A percentile compares a stretch with the other conserved stretches of the same genome.
phyloP scores from a whole-genome alignment of 2,888 invertebrate genomes.

The Steinernema carpocapsae region DNA sequence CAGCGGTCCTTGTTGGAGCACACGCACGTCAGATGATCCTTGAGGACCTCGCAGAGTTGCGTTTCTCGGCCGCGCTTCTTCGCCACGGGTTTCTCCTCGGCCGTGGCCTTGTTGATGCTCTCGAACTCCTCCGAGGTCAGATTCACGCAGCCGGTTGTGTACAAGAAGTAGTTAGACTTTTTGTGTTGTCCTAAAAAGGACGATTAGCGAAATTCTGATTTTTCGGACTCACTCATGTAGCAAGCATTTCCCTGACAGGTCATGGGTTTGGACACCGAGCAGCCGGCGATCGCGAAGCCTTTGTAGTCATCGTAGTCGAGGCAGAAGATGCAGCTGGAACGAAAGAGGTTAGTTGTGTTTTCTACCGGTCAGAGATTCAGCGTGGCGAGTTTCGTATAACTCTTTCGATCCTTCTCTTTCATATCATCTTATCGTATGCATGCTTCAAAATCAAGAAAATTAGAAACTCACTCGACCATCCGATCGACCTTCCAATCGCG shows the following conservation, averaged over 20 bases:
- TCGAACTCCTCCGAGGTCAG: constrained; percentile 42
- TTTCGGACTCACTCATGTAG: constrained; percentile 45
- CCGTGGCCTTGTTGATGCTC: constrained; percentile 32
- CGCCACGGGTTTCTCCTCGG: constrained; percentile 29
- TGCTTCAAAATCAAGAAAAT: not conserved
- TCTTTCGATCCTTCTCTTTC: no score
- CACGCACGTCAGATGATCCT: constrained; percentile 41
- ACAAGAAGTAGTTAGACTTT: constrained; percentile 44
- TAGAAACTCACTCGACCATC: constrained; percentile 15
- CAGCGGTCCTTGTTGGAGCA: constrained; percentile 42
- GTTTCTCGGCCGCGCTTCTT: constrained; percentile 39
- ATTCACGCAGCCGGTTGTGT: constrained; percentile 50
- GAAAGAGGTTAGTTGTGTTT: no score
- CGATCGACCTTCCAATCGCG: constrained; percentile 21
- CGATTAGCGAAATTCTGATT: not conserved
- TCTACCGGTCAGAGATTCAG: no score
- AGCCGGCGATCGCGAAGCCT: constrained; percentile 46
- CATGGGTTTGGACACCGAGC: constrained; percentile 38
- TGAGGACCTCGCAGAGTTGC: constrained; percentile 48
- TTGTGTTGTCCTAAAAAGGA: constrained; percentile 45
- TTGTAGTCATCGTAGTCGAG: constrained; percentile 50
- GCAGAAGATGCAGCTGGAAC: constrained; percentile 48
- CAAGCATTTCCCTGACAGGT: constrained; percentile 46
- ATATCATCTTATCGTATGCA: no score
- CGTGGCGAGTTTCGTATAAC: no score